These are phyloP conservation scores for Junco hyemalis DNA, from an alignment of 2,113 vertebrate species.

Conservation along the genomic window DNA sequence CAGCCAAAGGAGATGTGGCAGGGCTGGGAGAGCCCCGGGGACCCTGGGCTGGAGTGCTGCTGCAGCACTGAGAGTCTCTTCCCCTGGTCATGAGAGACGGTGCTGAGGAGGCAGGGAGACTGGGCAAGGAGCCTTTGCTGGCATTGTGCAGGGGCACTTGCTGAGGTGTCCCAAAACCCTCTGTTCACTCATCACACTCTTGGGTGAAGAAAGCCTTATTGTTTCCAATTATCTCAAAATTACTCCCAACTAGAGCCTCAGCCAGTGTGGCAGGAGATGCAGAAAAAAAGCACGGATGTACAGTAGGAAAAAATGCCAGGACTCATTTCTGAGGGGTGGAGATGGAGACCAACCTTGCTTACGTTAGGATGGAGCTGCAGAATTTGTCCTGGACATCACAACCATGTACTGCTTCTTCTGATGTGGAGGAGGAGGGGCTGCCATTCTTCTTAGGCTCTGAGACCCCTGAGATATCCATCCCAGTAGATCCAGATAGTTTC, in stretches of 20 bases:
- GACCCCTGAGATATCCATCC: neutral
- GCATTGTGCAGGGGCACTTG: neutral
- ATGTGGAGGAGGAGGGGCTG: neutral
- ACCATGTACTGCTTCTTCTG: rapidly evolving
- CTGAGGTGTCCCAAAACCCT: neutral
- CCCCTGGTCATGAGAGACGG: rapidly evolving
- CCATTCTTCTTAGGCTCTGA: neutral
- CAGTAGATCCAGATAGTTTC: neutral
- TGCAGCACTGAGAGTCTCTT: neutral
- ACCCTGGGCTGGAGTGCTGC: rapidly evolving
- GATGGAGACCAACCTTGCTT: neutral
- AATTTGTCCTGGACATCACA: neutral
- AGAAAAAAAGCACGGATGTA: neutral
- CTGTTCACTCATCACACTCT: neutral
- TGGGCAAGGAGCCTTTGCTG: neutral
- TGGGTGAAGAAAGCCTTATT: neutral
- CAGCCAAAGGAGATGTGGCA: neutral
- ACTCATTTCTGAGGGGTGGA: neutral
- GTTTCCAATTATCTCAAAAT: neutral
- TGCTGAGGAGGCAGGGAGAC: neutral
- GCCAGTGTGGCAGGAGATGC: neutral
- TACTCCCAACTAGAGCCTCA: neutral
- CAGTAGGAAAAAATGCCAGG: neutral
- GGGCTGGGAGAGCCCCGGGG: neutral
- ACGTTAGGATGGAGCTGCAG: neutral